Percentiles rank a stretch among this genome's conserved stretches.
phyloP scores from a whole-genome alignment of 2,797 vertebrate genomes.

The Kryptolebias ocellatus region DNA sequence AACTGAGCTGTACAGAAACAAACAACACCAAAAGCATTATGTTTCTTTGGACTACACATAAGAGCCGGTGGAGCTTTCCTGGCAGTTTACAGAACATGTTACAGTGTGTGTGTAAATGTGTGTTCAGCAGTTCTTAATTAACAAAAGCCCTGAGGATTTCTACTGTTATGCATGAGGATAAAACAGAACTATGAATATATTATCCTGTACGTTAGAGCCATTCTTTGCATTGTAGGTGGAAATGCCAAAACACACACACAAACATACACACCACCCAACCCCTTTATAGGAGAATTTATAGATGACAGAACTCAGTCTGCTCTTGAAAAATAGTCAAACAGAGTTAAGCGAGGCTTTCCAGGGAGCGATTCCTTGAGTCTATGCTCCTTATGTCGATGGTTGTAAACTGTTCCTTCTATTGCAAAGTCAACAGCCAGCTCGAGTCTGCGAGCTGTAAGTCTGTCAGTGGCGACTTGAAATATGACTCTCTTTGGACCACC shows the following conservation, averaged over 20 bases:
- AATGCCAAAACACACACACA: conserved; percentile 34
- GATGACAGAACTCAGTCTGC: conserved; percentile 62
- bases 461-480: conserved; percentile 66
- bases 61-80: conserved; percentile 23
- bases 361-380: conserved; percentile 69
- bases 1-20: conserved; percentile 7
- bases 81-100: conserved; percentile 59
- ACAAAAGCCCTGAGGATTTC: conserved; percentile 50
- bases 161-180: conserved; percentile 63
- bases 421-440: conserved; percentile 76
- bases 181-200: conserved; percentile 73
- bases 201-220: conserved; percentile 52
- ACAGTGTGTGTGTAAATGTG: conserved; percentile 58
- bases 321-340: conserved; percentile 59
- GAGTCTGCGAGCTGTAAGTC: conserved; percentile 66
- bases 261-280: conserved; percentile 23
- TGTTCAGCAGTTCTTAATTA: conserved; percentile 74
- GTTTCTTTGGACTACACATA: conserved; percentile 20
- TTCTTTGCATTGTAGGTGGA: conserved; percentile 29
- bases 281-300: conserved; percentile 67
- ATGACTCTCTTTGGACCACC: conserved; percentile 69
- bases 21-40: conserved; percentile 46
- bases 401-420: conserved; percentile 72
- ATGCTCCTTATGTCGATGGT: conserved; percentile 67
- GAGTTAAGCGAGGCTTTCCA: conserved; percentile 65